These are phyloP conservation scores for Mandrillus leucophaeus DNA, from an alignment of 2,113 vertebrate genomes.

Conservation along the genomic window DNA sequence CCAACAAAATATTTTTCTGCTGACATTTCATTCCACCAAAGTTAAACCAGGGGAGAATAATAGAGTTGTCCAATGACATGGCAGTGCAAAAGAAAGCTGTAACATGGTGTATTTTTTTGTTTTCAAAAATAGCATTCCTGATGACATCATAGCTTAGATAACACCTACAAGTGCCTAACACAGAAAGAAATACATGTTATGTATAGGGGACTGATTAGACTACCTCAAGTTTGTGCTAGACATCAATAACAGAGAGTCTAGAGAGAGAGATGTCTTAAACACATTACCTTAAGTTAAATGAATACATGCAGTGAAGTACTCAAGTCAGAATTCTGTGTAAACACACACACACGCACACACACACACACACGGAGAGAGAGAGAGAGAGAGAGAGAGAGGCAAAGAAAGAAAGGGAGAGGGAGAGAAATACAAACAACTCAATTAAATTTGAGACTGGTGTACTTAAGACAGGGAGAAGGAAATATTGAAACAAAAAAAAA, in stretches of 20 bases:
- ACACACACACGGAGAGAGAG: not conserved
- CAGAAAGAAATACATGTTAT: not conserved
- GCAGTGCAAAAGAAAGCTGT: constrained; percentile 17
- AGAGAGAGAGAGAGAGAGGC: not conserved
- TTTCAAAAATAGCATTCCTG: not conserved
- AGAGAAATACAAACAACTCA: not conserved
- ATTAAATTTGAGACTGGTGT: not conserved
- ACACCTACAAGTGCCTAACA: not conserved
- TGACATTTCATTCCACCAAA: constrained; percentile 67
- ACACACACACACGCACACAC: not conserved
- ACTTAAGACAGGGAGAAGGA: not conserved
- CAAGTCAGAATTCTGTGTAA: not conserved
- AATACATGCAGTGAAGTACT: not conserved
- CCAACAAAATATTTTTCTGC: constrained; percentile 68
- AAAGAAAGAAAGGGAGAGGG: not conserved
- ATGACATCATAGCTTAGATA: not conserved
- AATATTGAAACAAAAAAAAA: not conserved
- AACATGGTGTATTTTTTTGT: not conserved
- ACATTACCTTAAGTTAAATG: not conserved
- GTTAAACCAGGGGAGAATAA: constrained; percentile 64
- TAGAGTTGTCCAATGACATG: constrained; percentile 41
- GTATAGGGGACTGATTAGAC: not conserved
- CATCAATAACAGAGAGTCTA: not conserved
- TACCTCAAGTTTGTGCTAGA: not conserved
- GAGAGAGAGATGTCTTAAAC: not conserved